Percentiles rank a stretch among this genome's conserved stretches.
phyloP scores from a whole-genome alignment of 2,797 vertebrate species.

The Spinus olivaceus region DNA sequence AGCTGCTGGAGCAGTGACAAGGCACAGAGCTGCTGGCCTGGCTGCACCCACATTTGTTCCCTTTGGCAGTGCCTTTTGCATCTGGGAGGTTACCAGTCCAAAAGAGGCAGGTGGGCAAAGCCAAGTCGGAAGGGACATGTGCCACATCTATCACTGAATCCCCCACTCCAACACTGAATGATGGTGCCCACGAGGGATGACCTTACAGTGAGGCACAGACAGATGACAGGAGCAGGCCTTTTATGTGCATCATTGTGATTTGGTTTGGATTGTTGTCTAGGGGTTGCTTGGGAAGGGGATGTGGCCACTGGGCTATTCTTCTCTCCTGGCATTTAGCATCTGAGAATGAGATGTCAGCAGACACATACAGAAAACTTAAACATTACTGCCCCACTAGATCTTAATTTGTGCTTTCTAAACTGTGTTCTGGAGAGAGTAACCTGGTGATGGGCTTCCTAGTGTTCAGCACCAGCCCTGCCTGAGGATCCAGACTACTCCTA shows the following conservation, averaged over 20 bases:
- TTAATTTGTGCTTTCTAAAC: background rate
- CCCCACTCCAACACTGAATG: background rate
- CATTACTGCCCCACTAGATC: background rate
- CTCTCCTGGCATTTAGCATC: background rate
- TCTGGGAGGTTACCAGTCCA: background rate
- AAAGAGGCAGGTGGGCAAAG: background rate
- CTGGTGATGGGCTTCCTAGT: background rate
- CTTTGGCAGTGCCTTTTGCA: background rate
- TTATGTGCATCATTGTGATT: accelerated
- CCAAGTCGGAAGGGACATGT: background rate
- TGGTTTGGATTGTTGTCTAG: background rate
- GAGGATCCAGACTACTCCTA: background rate
- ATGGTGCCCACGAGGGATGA: background rate
- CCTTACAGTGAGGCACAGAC: background rate
- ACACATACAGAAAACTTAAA: background rate
- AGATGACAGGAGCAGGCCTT: background rate
- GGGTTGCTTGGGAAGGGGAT: background rate
- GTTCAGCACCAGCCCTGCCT: background rate
- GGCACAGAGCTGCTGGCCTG: background rate
- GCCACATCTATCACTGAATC: background rate
- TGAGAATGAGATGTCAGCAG: background rate
- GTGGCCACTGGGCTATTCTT: background rate
- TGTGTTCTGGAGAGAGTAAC: background rate
- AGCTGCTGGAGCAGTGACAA: background rate
- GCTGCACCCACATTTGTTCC: background rate